A percentile compares a stretch with the other conserved stretches of the same genome.
These are phyloP conservation scores for Morone saxatilis DNA, from an alignment of 2,113 vertebrate genomes.

Conservation along the genomic window DNA sequence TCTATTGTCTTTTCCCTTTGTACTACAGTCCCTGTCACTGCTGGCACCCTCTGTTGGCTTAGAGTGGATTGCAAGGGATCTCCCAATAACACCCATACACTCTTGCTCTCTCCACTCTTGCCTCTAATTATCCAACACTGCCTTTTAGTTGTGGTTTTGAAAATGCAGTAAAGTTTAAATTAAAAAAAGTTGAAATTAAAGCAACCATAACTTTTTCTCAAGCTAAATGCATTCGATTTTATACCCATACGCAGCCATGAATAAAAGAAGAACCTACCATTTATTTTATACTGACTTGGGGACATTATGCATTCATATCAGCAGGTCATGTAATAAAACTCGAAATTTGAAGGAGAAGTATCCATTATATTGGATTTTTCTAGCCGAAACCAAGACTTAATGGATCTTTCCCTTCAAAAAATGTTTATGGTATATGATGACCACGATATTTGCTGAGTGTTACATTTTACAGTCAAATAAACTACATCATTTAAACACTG, in stretches of 20 bases:
- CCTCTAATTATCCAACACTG: no score
- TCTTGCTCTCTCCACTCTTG: background rate
- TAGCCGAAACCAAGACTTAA: background rate
- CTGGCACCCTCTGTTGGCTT: slow-evolving; percentile 1
- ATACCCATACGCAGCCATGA: background rate
- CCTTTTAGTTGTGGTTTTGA: background rate
- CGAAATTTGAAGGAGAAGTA: background rate
- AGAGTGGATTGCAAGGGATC: background rate
- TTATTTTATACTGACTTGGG: background rate
- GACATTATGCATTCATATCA: background rate
- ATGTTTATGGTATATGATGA: background rate
- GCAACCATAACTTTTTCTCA: background rate
- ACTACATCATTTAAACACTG: no score
- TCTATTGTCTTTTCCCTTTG: background rate
- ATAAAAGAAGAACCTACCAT: background rate
- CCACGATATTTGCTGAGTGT: background rate
- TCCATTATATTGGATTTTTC: background rate
- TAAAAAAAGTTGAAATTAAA: background rate
- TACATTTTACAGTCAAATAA: no score
- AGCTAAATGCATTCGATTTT: background rate
- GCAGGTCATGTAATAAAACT: background rate
- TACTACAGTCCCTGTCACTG: background rate
- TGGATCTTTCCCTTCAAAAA: background rate
- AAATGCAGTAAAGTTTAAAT: background rate
- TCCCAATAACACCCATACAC: background rate